Evolutionary conservation across 2,113 vertebrate species (phyloP), one percentile per base, ranked within the genome.

Genomic region (Eleginops maclovinus): DNA sequence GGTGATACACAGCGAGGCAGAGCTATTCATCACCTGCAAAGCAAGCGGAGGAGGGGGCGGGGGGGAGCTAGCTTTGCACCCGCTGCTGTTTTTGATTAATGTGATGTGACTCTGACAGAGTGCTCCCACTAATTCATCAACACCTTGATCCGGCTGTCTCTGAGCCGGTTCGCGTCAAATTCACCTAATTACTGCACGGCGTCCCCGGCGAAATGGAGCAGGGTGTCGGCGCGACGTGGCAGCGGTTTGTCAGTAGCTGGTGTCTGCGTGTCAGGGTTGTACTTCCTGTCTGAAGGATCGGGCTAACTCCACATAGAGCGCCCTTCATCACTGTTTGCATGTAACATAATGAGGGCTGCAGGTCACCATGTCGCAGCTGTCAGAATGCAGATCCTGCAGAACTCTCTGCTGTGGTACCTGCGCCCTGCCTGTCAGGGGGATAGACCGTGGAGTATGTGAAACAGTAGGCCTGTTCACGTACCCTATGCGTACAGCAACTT

Each of bases 51-150:
- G 58, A 31, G 8, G 74, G 75, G 26, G 31, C 41, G 56, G 12
- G 76, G 91, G 91, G 92, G 61, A 50, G 82, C 31, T 54, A 72
- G 90, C 87, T 28, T 31, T 62, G 90, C 88, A 70, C 92, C 92
- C 89, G 79, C 24, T 91, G 50, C 92, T 88, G 88, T 87, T 63
- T n/a, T 79, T 96, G 95, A 96, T 96, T 94, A 95, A 95, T 96
- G 93, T 94, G 92, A 94, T 90, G 49, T 0, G 90, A 93, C 89
- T 93, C 86, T 94, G 92, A 94, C 84, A 90, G 85, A 79, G 89
- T 86, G 89, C 76, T 73, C 88, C 92, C 24, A 86, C 91, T 86
- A 90, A 94, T 96, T 95, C 94, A 95, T 97, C 96, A 97, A 91
- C 83, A 87, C 91, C 87, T 46, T 89, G 88, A 92, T 94, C 86